These are phyloP conservation scores for Turritopsis dohrnii DNA, from an alignment of 30 jellyfish, hydroid and myxozoan genomes.

Conservation along the genomic window DNA sequence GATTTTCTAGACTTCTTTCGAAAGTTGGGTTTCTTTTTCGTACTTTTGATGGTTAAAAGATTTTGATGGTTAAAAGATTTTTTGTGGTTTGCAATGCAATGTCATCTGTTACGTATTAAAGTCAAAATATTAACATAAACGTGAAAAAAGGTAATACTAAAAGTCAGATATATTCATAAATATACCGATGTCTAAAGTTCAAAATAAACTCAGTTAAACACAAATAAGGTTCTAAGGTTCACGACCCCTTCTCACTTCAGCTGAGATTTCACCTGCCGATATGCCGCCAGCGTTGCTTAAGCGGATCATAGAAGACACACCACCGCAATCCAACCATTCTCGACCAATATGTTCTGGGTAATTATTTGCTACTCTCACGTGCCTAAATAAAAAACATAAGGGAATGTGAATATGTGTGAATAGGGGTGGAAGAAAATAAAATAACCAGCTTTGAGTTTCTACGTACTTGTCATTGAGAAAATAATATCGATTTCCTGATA, in stretches of 20 bases:
- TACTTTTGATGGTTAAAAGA: too few species aligned
- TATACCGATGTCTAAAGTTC: neutral
- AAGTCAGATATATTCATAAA: too few species aligned
- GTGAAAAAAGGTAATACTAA: too few species aligned
- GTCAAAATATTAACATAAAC: too few species aligned
- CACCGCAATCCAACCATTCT: constrained; percentile 17
- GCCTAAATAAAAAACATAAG: neutral
- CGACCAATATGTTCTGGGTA: constrained; percentile 17
- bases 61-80: too few species aligned
- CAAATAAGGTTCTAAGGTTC: neutral
- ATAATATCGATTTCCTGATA: constrained; percentile 1
- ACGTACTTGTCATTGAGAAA: constrained; percentile 6
- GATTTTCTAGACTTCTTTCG: too few species aligned
- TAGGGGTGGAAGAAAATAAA: too few species aligned
- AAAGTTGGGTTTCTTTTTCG: too few species aligned
- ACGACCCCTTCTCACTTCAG: neutral
- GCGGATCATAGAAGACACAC: neutral
- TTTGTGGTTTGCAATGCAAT: too few species aligned
- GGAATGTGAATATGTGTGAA: too few species aligned
- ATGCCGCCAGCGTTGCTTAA: neutral
- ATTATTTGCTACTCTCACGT: neutral
- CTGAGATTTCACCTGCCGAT: neutral
- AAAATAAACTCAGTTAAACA: neutral
- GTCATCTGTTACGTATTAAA: too few species aligned
- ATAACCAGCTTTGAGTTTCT: neutral